phyloP scores from a whole-genome alignment of 2,888 invertebrate genomes.

The Anoncus sp. region DNA sequence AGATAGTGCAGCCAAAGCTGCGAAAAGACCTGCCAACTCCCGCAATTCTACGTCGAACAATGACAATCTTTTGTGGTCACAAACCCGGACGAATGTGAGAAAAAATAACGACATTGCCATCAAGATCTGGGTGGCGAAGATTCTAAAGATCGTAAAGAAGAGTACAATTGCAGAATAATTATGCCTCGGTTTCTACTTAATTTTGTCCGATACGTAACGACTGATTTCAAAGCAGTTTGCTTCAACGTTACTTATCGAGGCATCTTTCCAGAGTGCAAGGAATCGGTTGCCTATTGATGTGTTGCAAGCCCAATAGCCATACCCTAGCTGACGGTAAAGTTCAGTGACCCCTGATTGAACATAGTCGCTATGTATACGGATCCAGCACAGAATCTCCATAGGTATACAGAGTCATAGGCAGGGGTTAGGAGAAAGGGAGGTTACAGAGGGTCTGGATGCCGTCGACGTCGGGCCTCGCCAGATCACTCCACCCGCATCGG shows the following conservation, averaged over 20 bases:
- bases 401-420: slow-evolving; percentile 66
- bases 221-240: slow-evolving; percentile 25
- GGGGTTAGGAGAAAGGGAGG: slow-evolving; percentile 44
- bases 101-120: slow-evolving; percentile 23
- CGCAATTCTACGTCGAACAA: slow-evolving; percentile 26
- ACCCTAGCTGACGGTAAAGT: slow-evolving; percentile 71
- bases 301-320: slow-evolving; percentile 41
- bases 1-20: slow-evolving; percentile 43
- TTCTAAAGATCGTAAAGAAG: not conserved
- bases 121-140: slow-evolving; percentile 8
- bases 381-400: slow-evolving; percentile 73
- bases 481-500: slow-evolving; percentile 79
- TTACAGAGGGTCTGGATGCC: slow-evolving; percentile 54
- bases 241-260: slow-evolving; percentile 12
- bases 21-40: slow-evolving; percentile 13
- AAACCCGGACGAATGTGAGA: slow-evolving; percentile 12
- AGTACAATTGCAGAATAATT: slow-evolving; percentile 11
- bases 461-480: slow-evolving; percentile 65
- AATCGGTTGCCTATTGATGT: slow-evolving; percentile 13
- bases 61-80: slow-evolving; percentile 41
- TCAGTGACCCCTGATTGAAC: slow-evolving; percentile 78
- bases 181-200: not conserved
- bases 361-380: slow-evolving; percentile 70
- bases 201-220: not conserved
- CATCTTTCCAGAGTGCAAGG: slow-evolving; percentile 21